Percentiles rank a stretch among this genome's conserved stretches.
Conservation (phyloP, 2,797 vertebrate genomes). For the Margarornis squamiger region DNA sequence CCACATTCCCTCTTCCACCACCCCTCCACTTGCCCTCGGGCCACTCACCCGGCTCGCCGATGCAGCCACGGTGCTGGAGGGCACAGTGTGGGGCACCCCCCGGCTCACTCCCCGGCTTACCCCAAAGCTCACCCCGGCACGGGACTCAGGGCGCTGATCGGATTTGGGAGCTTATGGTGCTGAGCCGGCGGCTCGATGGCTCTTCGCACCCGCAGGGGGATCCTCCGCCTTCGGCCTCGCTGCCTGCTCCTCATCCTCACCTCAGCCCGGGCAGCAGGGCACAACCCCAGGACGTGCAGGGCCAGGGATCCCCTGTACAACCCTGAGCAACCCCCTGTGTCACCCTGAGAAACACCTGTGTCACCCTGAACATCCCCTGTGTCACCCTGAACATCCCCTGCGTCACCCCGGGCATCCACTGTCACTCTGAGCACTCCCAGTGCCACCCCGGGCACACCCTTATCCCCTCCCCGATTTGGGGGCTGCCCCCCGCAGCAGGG, state of each 20-base stretch:
- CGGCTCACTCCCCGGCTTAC: rapidly evolving
- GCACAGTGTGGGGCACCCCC: rapidly evolving
- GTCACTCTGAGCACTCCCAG: background rate
- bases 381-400: background rate
- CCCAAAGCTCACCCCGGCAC: rapidly evolving
- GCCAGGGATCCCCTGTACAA: no score
- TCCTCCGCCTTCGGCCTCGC: background rate
- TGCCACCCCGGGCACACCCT: background rate
- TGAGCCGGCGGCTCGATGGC: background rate
- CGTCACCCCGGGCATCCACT: background rate
- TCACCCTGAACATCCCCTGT: background rate
- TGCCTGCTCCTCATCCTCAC: background rate
- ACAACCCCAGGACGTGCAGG: no score
- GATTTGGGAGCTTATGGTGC: background rate
- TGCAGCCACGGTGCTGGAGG: rapidly evolving
- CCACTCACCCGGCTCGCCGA: rapidly evolving
- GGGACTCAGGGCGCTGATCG: background rate
- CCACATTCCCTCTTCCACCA: background rate
- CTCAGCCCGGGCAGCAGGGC: background rate
- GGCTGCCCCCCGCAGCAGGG: background rate
- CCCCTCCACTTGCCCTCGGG: background rate
- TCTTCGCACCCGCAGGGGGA: background rate
- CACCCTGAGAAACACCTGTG: background rate
- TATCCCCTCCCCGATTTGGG: background rate
- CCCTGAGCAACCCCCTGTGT: background rate